Base-by-base conservation (phyloP, 2,888 invertebrate species). In the Crossocerus cetratus region DNA sequence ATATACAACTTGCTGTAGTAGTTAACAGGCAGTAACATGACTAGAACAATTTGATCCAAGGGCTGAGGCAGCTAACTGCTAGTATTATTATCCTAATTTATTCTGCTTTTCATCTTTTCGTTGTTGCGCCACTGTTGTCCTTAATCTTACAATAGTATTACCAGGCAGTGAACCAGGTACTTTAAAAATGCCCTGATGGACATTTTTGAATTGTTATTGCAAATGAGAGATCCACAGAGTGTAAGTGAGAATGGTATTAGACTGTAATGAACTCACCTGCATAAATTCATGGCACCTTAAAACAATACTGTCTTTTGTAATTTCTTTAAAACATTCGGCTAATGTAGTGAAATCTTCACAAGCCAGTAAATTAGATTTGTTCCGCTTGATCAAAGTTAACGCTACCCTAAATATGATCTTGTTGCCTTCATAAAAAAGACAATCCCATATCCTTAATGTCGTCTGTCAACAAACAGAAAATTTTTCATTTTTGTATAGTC, bases 381-480 rank as follows among this genome's bases (percentile, higher is more conserved):
- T 95, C 69, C 93, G 92, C 84, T 94, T 94, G 74, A 98, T 95
- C 82, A 98, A 92, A 11, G 97, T 95, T 78, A 98, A 87, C 64
- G 96, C 97, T 2, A 97, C 97, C 81, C 98, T 93, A 89, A 98
- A 96, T 79, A 99, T 92, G 81, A 98, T 95, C 91, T 98, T 98
- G 72, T 96, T 96, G 55, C 98, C 98, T 91, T 99, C 98, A 84
- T 96, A 95, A 91, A 99, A 98, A 72, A 98, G 91, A 87, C 98
- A 97, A 91, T 99, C 98, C 98, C 98, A 98, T 91, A 98, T 96
- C 86, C 98, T 93, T 21, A 98, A 92, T 54, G 98, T 97, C 5
- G 98, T 98, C 94, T 94, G 89, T 42, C 72, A 81, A 75, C 78
- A 72, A 67, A 71, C 59, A n/a, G n/a, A n/a, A n/a, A 71, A 69